Evolutionary conservation across 2,888 invertebrate genomes (phyloP).

Genomic region (Lasioglossum lativentre): DNA sequence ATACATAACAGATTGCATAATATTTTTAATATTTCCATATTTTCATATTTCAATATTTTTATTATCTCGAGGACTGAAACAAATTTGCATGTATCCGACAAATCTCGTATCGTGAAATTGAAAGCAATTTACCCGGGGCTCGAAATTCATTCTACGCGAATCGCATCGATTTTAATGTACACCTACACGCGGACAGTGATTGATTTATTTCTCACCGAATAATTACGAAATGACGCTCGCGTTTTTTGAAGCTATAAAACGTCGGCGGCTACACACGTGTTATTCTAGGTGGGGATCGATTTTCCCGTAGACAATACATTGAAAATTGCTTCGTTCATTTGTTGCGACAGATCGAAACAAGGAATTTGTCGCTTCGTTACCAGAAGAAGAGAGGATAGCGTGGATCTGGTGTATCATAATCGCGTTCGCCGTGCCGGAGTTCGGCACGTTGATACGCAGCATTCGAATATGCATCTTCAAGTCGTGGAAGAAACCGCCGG

Average conservation of each 20-base stretch:
- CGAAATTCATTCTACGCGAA: background rate
- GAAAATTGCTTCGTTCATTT: background rate
- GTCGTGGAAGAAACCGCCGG: conserved; percentile 91
- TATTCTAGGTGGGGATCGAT: background rate
- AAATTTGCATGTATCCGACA: no score
- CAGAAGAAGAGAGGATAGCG: conserved; percentile 94
- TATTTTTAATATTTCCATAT: no score
- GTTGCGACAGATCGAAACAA: conserved; percentile 92
- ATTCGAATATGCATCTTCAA: conserved; percentile 96
- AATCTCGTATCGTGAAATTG: no score
- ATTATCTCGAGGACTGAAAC: no score
- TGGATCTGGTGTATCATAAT: conserved; percentile 97
- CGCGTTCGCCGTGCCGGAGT: conserved; percentile 95
- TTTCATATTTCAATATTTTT: no score
- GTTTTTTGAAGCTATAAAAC: background rate
- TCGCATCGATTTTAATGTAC: background rate
- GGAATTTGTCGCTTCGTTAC: conserved; percentile 92
- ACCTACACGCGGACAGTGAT: background rate
- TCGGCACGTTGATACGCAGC: conserved; percentile 93
- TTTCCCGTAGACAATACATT: background rate
- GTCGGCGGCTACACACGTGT: background rate
- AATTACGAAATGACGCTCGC: conserved; percentile 1
- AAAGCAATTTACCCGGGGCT: no score
- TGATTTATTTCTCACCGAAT: background rate
- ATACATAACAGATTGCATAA: background rate